phyloP scores from a whole-genome alignment of 2,797 vertebrate species.

The Columba guinea region DNA sequence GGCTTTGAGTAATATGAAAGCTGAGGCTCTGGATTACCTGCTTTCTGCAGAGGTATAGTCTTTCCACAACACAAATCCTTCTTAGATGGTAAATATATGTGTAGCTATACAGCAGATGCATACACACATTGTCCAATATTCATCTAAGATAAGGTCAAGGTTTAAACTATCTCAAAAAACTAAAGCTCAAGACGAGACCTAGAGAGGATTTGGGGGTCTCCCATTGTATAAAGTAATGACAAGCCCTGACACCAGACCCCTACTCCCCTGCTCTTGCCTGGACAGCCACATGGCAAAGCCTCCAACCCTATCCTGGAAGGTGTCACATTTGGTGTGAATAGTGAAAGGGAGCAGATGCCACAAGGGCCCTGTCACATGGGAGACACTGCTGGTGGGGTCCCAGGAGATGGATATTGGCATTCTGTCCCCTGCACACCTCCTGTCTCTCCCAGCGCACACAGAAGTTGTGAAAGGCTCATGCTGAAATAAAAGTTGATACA shows the following conservation, averaged over 20 bases:
- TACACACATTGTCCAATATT: not conserved
- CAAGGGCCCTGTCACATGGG: too few relatives aligned
- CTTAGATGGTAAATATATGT: not conserved
- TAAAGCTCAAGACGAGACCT: not conserved
- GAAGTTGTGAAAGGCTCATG: not conserved
- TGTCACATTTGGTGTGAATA: not conserved
- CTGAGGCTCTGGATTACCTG: slow-evolving; percentile 81
- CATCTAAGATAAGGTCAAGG: not conserved
- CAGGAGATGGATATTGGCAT: not conserved
- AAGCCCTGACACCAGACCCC: not conserved
- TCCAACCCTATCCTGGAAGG: not conserved
- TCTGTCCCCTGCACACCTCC: not conserved
- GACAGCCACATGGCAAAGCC: not conserved
- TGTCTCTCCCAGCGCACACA: not conserved
- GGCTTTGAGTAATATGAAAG: slow-evolving; percentile 79
- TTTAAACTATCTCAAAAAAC: not conserved
- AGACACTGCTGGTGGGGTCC: not conserved
- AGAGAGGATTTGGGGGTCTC: not conserved
- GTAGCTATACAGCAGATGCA: not conserved
- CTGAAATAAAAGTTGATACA: not conserved
- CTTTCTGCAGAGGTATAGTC: slow-evolving; percentile 82
- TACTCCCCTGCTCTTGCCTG: not conserved
- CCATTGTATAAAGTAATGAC: rapidly evolving
- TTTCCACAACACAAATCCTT: not conserved
- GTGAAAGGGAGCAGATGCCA: not conserved